Evolutionary conservation across 30 jellyfish, hydroid and myxozoan genomes (phyloP).

Genomic region (Pelagia noctiluca): DNA sequence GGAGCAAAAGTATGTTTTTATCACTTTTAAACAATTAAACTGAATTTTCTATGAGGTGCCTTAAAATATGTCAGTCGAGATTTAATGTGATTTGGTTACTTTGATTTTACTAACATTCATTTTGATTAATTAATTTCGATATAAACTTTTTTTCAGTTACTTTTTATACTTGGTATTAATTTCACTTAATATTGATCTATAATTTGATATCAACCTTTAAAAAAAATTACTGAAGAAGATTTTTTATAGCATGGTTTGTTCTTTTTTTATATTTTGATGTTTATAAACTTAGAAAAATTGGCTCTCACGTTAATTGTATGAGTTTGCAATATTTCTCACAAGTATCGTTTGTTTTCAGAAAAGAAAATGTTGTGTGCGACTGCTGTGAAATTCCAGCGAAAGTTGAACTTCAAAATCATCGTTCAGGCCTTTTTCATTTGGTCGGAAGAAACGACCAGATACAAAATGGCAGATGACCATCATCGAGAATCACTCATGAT

Average conservation of each 20-base stretch:
- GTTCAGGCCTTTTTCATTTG: slow-evolving; percentile 56
- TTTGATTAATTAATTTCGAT: too few species aligned
- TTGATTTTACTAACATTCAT: too few species aligned
- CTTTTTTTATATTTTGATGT: slow-evolving; percentile 21
- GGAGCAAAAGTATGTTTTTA: background rate
- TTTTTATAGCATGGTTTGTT: too few species aligned
- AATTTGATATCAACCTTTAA: too few species aligned
- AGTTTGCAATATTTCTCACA: background rate
- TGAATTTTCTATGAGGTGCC: too few species aligned
- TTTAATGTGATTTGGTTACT: too few species aligned
- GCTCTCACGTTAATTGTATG: background rate
- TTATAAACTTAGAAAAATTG: slow-evolving; percentile 14
- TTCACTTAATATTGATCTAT: too few species aligned
- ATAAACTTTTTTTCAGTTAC: background rate
- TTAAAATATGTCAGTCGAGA: too few species aligned
- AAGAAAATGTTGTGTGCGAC: background rate
- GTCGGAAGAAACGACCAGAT: slow-evolving; percentile 61
- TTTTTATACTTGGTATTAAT: background rate
- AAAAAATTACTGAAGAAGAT: too few species aligned
- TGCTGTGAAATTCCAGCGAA: slow-evolving; percentile 21
- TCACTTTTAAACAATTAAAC: too few species aligned
- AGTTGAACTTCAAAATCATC: slow-evolving; percentile 7
- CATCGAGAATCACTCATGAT: slow-evolving; percentile 27
- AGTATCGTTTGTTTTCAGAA: slow-evolving; percentile 1
- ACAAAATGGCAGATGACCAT: slow-evolving; percentile 59